Conservation (phyloP, 2,888 invertebrate genomes). For the Aproaerema taeniolella region DNA sequence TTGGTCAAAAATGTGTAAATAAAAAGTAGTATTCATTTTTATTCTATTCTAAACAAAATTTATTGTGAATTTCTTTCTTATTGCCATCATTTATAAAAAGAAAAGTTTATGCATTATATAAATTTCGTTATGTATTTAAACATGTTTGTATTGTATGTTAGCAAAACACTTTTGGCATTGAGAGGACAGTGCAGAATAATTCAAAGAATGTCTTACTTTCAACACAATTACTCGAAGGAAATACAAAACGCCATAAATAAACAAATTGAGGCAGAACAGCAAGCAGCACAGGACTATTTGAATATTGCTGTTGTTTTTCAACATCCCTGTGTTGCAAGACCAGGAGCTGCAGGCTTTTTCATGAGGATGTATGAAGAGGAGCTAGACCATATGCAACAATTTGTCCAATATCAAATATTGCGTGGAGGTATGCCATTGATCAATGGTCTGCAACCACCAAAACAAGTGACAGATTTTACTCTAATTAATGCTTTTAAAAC, state of each 20-base stretch:
- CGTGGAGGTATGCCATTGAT: constrained; percentile 33
- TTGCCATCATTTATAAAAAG: too few species aligned
- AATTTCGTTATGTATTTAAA: too few species aligned
- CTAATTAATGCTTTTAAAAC: constrained; percentile 33
- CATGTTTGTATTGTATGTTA: too few species aligned
- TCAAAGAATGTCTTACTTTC: too few species aligned
- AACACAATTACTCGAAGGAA: too few species aligned
- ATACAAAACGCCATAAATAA: constrained; percentile 33
- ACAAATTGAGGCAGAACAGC: constrained; percentile 41
- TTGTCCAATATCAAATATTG: constrained; percentile 39
- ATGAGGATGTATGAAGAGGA: constrained; percentile 46
- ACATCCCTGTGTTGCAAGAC: constrained; percentile 29
- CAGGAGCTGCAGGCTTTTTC: constrained; percentile 38
- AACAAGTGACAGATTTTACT: constrained; percentile 21
- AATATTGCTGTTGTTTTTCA: constrained; percentile 35
- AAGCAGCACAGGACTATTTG: constrained; percentile 40
- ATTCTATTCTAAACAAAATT: too few species aligned
- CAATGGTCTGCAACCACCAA: constrained; percentile 22
- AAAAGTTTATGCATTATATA: too few species aligned
- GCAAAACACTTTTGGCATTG: too few species aligned
- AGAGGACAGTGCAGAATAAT: too few species aligned
- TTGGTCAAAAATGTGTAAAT: too few species aligned
- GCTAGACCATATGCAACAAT: constrained; percentile 34
- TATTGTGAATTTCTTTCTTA: too few species aligned
- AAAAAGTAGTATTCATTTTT: too few species aligned